phyloP scores from a whole-genome alignment of 2,797 vertebrate genomes.

The Chanos chanos region DNA sequence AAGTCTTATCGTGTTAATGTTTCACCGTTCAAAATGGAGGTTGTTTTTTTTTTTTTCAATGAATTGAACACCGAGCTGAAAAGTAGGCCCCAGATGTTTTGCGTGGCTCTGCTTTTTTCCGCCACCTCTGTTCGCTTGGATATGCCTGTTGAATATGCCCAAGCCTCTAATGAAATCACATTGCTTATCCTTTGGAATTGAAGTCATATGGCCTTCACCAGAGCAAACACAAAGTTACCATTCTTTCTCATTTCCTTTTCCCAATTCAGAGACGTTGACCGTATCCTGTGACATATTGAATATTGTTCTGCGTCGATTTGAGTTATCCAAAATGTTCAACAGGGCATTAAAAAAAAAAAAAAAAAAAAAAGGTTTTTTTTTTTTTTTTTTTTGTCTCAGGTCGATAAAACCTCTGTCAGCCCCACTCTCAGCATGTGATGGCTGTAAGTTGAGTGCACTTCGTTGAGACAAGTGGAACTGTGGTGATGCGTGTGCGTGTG shows the following conservation, averaged over 20 bases:
- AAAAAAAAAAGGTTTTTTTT: no score
- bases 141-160: background rate
- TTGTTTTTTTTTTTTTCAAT: background rate
- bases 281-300: no score
- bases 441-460: no score
- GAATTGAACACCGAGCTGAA: background rate
- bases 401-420: no score
- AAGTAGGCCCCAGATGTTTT: background rate
- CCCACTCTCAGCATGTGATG: no score
- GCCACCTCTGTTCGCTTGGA: background rate
- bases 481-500: no score
- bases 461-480: no score
- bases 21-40: constrained; percentile 39
- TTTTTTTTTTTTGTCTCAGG: no score
- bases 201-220: background rate
- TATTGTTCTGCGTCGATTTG: no score
- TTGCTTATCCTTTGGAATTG: background rate
- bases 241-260: background rate
- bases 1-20: constrained; percentile 28
- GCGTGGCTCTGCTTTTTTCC: background rate
- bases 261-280: no score
- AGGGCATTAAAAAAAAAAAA: no score
- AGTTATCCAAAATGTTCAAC: no score
- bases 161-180: background rate
- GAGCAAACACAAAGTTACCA: background rate